Base-by-base conservation (phyloP, 2,888 invertebrate species). In the Emmelina monodactyla region DNA sequence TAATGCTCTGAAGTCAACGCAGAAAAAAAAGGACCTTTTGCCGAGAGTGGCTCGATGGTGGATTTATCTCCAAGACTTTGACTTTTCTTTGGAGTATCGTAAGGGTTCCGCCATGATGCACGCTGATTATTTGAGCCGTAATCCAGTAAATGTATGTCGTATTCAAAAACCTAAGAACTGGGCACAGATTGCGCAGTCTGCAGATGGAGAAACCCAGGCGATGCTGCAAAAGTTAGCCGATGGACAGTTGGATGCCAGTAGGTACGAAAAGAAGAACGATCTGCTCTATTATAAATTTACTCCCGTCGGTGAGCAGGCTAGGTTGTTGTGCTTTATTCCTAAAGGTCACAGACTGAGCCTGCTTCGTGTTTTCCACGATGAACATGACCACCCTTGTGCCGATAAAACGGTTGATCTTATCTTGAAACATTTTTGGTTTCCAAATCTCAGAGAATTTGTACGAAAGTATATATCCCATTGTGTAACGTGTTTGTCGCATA, bases 401-500 rank as follows among this genome's bases (percentile, higher is more conserved):
- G 40, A 42, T 32, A 42, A 42, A 34, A 42, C 37, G 14, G 9
- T 29, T 11, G 39, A 41, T 9, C 31, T 42, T 2, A 41, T 44
- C 1, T 19, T 34, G 2, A 37, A 37, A 16, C 43, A 43, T 13
- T 46, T 45, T 30, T 45, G 44, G 42, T 47, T 46, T 19, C 44
- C 46, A 1, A 32, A 36, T 1, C 22, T 28, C 28, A 25, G 25
- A 12, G 22, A 9, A 14, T 37, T 37, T 28, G 33, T 19, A n/a
- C n/a, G 19, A 22, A 37, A 32, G 14, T 37, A 37, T 14, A 16
- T 29, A 11, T n/a, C 29, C 1, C 33, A 37, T 19, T 37, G 37
- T 22, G 4, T 25, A 25, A 11, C 35, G 6, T 46, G 40, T 14
- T 13, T 48, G 2, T 33, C 40, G 0, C 11, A 40, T 10, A 42